Percentiles rank a stretch among this genome's conserved stretches.
Evolutionary conservation across 2,113 vertebrate species (phyloP).

Genomic region (Sturnus vulgaris): DNA sequence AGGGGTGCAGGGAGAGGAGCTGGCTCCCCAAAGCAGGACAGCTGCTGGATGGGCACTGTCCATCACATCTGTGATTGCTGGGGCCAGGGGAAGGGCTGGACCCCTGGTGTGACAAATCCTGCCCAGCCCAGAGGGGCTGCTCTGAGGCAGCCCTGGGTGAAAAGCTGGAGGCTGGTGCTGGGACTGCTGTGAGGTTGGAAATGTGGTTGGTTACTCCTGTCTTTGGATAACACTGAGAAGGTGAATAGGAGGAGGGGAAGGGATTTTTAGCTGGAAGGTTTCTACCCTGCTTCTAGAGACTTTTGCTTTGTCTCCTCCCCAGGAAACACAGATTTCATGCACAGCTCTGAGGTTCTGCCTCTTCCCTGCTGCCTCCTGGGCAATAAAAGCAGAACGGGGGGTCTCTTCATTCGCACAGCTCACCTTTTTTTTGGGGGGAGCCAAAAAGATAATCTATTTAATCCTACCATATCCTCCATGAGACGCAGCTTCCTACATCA

Average conservation of each 20-base stretch:
- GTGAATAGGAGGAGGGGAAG: not conserved
- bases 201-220: not conserved
- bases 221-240: not conserved
- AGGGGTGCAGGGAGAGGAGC: not conserved
- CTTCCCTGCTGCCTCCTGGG: not conserved
- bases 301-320: not conserved
- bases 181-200: not conserved
- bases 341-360: not conserved
- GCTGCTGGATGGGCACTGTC: not conserved
- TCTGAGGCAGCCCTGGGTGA: not conserved
- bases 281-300: not conserved
- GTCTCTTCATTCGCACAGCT: conserved; percentile 14
- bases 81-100: not conserved
- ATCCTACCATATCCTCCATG: conserved; percentile 11
- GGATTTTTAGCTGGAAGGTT: not conserved
- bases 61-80: fast-evolving
- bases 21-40: not conserved
- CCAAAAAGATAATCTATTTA: conserved; percentile 48
- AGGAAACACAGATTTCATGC: not conserved
- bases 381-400: not conserved
- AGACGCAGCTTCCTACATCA: conserved; percentile 13
- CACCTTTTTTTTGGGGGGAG: not conserved
- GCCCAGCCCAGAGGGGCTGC: fast-evolving
- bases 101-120: not conserved
- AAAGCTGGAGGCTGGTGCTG: not conserved